Evolutionary conservation across 2,113 vertebrate species (phyloP), one percentile per base, ranked within the genome.

Genomic region (Scalopus aquaticus): DNA sequence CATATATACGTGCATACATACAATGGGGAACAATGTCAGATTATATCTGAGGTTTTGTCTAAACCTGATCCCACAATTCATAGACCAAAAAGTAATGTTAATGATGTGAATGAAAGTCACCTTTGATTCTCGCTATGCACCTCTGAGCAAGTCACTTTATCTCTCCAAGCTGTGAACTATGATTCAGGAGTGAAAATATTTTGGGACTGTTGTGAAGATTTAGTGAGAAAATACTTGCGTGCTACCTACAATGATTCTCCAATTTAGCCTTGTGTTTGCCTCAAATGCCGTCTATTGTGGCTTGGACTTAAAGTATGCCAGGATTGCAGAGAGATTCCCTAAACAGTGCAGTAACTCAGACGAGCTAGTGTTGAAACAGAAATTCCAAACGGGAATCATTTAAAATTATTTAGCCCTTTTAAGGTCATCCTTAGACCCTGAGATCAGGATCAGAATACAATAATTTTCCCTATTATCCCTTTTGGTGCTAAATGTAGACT

Each of bases 371-470:
- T 56, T 77, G 54, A 96, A 97, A 96, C 22, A 81, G 72, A 97
- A 97, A 96, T 96, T 96, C 95, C 70, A 37, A 62, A 58, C 54
- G 85, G 92, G 78, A 83, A 51, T 85, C 56, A 92, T 95, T 90
- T 94, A 95, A 97, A 98, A 97, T 97, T 95, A 96, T 96, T 97
- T 95, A 95, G 87, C 81, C 82, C 90, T 62, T 51, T 97, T 86
- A 93, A 97, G 93, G 93, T 95, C 97, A 90, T 49, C 94, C 84
- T 88, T 86, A 94, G 69, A 91, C 92, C 94, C 86, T 96, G 67
- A 92, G 77, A 91, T 97, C 93, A 92, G 95, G 93, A 93, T 80
- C 90, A 97, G 94, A 92, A 95, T 83, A 93, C 88, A 96, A 93
- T 42, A 91, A 44, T 96, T 97, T 96, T 84, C 91, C 65, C 96